Percentiles rank a stretch among this genome's conserved stretches.
These are phyloP conservation scores for Ichneumoninae sp. DNA, from an alignment of 2,888 invertebrate species.

Conservation along the genomic window DNA sequence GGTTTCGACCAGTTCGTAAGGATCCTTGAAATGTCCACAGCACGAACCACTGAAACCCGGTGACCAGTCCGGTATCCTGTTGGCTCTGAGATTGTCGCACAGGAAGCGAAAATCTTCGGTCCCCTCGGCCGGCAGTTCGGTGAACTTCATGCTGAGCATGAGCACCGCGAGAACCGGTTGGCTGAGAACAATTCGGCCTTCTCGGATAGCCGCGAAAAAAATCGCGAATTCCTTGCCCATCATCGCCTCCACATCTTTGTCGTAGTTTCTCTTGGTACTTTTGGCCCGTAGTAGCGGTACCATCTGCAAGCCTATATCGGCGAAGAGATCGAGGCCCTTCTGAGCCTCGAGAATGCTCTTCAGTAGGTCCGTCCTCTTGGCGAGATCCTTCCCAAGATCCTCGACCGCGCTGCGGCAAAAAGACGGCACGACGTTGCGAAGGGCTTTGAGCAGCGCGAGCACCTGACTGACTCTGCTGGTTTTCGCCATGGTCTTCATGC, in stretches of 20 bases:
- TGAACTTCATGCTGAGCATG: conserved; percentile 66
- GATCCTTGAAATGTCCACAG: conserved; percentile 44
- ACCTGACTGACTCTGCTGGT: conserved; percentile 56
- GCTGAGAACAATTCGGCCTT: conserved; percentile 60
- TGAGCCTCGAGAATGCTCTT: conserved; percentile 30
- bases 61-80: conserved; percentile 65
- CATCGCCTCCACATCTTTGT: conserved; percentile 16
- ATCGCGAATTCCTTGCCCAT: conserved; percentile 66
- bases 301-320: conserved; percentile 62
- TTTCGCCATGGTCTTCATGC: conserved; percentile 60
- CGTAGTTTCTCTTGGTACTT: conserved; percentile 9
- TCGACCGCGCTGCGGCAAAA: conserved; percentile 62
- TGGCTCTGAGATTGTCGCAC: conserved; percentile 64
- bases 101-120: conserved; percentile 67
- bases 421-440: conserved; percentile 49
- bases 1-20: conserved; percentile 53
- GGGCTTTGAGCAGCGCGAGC: conserved; percentile 56
- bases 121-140: conserved; percentile 52
- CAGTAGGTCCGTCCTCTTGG: conserved; percentile 38
- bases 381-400: conserved; percentile 51
- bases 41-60: conserved; percentile 41
- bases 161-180: conserved; percentile 68
- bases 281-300: conserved; percentile 54
- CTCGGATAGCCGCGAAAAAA: conserved; percentile 60
- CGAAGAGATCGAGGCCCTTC: conserved; percentile 60